phyloP scores from a whole-genome alignment of 2,113 vertebrate species.

The Brienomyrus brachyistius region DNA sequence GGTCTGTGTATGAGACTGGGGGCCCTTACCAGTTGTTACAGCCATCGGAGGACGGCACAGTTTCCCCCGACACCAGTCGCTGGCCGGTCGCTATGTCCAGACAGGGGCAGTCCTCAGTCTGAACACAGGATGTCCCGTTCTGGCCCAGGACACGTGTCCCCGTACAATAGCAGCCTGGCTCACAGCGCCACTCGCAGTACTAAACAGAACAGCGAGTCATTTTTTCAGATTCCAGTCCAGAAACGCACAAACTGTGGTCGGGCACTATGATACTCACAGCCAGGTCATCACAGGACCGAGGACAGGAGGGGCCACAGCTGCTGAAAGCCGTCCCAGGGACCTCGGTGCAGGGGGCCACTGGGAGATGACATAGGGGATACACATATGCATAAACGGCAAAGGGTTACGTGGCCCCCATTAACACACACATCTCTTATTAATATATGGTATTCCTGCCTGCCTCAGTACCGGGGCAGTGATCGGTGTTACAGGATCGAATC shows the following conservation, averaged over 20 bases:
- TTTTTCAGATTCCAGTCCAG: not conserved
- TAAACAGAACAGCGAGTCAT: slow-evolving; percentile 25
- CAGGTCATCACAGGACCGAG: slow-evolving; percentile 76
- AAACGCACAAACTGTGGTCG: not conserved
- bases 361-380: not conserved
- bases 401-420: not conserved
- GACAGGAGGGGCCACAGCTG: slow-evolving; percentile 75
- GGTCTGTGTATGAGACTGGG: not conserved
- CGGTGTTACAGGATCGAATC: slow-evolving; percentile 55
- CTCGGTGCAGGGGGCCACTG: slow-evolving; percentile 61
- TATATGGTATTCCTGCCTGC: not conserved
- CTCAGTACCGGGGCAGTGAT: slow-evolving; percentile 66
- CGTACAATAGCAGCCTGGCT: slow-evolving; percentile 78
- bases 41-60: slow-evolving; percentile 45
- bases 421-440: not conserved
- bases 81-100: slow-evolving; percentile 60
- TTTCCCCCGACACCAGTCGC: slow-evolving; percentile 50
- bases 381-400: not conserved
- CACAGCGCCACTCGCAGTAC: slow-evolving; percentile 74
- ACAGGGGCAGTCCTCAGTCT: slow-evolving; percentile 58
- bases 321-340: slow-evolving; percentile 66
- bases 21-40: slow-evolving; percentile 81
- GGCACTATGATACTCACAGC: slow-evolving; percentile 52
- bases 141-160: slow-evolving; percentile 61
- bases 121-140: slow-evolving; percentile 60